Evolutionary conservation across 2,797 vertebrate species (phyloP), one percentile per base, ranked within the genome.

Genomic region (Apogon talboti): DNA sequence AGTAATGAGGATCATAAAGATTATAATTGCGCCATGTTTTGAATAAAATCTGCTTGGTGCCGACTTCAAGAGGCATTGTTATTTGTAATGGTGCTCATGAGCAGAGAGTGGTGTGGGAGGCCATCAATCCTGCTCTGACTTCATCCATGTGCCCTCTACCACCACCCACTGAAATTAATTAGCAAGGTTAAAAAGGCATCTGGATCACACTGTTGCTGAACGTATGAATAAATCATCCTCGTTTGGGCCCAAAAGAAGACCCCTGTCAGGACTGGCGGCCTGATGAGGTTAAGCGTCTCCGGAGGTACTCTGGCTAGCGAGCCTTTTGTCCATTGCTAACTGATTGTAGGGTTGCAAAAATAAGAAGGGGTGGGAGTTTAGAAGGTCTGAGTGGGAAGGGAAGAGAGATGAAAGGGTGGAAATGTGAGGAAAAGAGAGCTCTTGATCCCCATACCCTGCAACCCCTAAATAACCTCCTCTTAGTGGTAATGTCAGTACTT

Each of bases 81-180:
- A 51, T 35, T 24, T 44, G 14, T 14, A 66, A 18, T 44, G 35
- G 5, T 21, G 41, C 58, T 60, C 35, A 11, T 37, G 16, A 71
- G 33, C 5, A 21, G 51, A 41, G 28, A 67, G 54, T 38, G 45
- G 46, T 53, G 56, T 60, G 58, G 53, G 75, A 82, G 38, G 53
- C 61, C 74, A 85, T 81, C 74, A 73, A 67, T 88, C 59, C 57
- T 68, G 43, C 47, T 41, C 55, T 81, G 68, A 77, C 71, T 67
- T 84, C 45, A 52, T 74, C 72, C 57, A 47, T 21, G 46, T 14
- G 11, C 52, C 68, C 47, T 83, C 43, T 63, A 43, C 33, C 33
- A 67, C 61, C 78, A 79, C 50, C 87, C 78, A 49, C 66, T 71
- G 59, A 86, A 87, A 86, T 90, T 81, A 86, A 92, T 93, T 84